Evolutionary conservation across 2,113 vertebrate species (phyloP).

Genomic region (Hipposideros armiger): DNA sequence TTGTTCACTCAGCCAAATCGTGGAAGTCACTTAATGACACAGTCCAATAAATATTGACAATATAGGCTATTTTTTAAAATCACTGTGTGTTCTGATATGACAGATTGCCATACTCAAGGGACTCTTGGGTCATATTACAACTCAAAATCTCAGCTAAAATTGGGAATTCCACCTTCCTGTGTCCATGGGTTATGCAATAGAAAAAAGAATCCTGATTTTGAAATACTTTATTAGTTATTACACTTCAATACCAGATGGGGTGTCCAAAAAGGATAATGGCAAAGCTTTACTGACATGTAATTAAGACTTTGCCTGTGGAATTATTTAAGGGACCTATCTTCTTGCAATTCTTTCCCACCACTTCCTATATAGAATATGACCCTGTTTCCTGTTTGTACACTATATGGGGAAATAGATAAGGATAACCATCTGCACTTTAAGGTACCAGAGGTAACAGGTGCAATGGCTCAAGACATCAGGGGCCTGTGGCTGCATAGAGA

Average conservation of each 20-base stretch:
- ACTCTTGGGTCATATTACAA: background rate
- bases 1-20: background rate
- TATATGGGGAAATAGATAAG: background rate
- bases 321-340: background rate
- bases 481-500: background rate
- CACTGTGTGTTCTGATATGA: background rate
- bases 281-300: background rate
- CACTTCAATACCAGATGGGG: background rate
- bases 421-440: background rate
- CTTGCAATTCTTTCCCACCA: background rate
- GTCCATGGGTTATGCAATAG: background rate
- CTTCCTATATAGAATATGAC: background rate
- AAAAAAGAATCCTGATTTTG: background rate
- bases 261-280: background rate
- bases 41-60: background rate
- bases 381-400: background rate
- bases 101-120: background rate
- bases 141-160: background rate
- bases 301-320: background rate
- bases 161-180: background rate
- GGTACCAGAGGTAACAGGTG: background rate
- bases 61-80: background rate
- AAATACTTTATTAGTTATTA: background rate
- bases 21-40: background rate
- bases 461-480: background rate